A percentile compares a stretch with the other conserved stretches of the same genome.
Evolutionary conservation across 2,888 invertebrate species (phyloP).

Genomic region (Andrena dorsata): DNA sequence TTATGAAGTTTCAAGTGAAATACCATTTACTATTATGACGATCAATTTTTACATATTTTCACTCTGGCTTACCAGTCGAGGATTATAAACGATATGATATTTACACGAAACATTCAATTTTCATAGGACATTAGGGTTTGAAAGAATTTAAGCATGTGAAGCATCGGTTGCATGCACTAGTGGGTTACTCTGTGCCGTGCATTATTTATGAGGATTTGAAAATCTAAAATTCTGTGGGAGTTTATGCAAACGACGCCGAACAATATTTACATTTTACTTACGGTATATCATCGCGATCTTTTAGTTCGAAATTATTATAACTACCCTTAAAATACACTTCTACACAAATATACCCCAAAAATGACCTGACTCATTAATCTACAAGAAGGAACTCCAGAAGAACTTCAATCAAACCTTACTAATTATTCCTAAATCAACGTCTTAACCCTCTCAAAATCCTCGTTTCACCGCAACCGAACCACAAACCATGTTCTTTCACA

Average conservation of each 20-base stretch:
- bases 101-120: constrained; percentile 4
- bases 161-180: constrained; percentile 15
- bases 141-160: background rate
- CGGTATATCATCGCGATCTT: background rate
- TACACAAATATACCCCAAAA: too few relatives aligned
- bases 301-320: background rate
- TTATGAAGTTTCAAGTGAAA: too few relatives aligned
- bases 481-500: too few relatives aligned
- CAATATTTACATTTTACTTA: constrained; percentile 12
- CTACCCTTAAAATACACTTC: too few relatives aligned
- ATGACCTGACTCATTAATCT: too few relatives aligned
- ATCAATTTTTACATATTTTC: too few relatives aligned
- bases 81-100: too few relatives aligned
- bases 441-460: background rate
- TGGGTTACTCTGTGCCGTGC: constrained; percentile 10
- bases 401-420: background rate
- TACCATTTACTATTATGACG: too few relatives aligned
- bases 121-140: background rate
- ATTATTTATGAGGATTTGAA: constrained; percentile 32
- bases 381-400: too few relatives aligned
- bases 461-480: background rate
- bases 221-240: constrained; percentile 21
- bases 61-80: too few relatives aligned
- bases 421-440: constrained; percentile 6
- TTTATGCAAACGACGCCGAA: constrained; percentile 20